A percentile compares a stretch with the other conserved stretches of the same genome.
These are phyloP conservation scores for Clamator glandarius DNA, from an alignment of 2,797 vertebrate species.

Conservation along the genomic window DNA sequence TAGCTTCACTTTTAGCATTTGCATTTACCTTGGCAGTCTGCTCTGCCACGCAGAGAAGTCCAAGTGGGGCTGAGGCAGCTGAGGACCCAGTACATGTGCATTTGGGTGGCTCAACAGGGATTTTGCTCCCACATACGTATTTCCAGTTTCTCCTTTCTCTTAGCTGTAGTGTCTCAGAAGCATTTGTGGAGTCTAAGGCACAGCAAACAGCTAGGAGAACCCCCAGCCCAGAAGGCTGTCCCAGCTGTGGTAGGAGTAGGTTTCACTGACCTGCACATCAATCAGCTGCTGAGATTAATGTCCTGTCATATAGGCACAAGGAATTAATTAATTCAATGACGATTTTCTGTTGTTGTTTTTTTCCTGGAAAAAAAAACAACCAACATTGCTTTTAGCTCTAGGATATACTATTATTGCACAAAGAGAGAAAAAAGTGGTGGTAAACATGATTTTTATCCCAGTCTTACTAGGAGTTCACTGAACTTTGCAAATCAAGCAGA, in stretches of 20 bases:
- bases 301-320: constrained; percentile 64
- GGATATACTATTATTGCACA: background rate
- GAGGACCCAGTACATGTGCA: background rate
- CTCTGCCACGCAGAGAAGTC: background rate
- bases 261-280: constrained; percentile 50
- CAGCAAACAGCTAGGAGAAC: background rate
- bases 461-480: background rate
- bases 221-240: background rate
- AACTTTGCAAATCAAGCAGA: background rate
- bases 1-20: background rate
- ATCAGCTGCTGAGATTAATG: constrained; percentile 41
- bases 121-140: fast-evolving
- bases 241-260: constrained; percentile 6
- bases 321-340: constrained; percentile 70
- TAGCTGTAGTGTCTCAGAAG: background rate
- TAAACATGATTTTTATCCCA: constrained; percentile 3
- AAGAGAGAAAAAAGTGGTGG: constrained; percentile 19
- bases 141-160: background rate
- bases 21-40: background rate
- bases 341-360: background rate
- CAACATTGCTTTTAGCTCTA: constrained; percentile 18
- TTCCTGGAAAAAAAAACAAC: constrained; percentile 68
- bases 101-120: fast-evolving
- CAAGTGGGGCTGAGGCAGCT: background rate
- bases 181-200: background rate